Conservation (phyloP, 2,888 invertebrate species). For the Apantesis nais region DNA sequence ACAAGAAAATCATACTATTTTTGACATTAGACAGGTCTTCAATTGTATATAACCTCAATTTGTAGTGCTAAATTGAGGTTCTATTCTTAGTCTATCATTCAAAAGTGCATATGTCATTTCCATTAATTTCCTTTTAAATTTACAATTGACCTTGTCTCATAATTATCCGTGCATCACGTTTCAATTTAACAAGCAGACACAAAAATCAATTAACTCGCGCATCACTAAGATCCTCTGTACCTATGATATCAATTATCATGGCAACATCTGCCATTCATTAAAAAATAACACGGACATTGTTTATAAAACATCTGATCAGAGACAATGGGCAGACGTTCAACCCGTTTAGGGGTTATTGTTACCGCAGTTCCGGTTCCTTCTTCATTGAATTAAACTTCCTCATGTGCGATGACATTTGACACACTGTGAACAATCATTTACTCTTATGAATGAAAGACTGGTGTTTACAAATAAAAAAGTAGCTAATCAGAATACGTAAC, state of each 20-base stretch:
- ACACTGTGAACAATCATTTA: conserved; percentile 1
- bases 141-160: too few species aligned
- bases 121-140: not conserved
- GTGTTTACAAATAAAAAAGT: conserved; percentile 1
- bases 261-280: conserved; percentile 12
- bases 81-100: not conserved
- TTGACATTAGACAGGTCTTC: too few species aligned
- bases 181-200: not conserved
- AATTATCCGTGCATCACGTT: not conserved
- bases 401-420: not conserved
- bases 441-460: conserved; percentile 10
- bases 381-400: conserved; percentile 12
- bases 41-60: not conserved
- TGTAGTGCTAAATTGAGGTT: not conserved
- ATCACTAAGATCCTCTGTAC: not conserved
- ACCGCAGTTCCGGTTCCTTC: conserved; percentile 9
- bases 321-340: conserved; percentile 12
- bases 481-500: not conserved
- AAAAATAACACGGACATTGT: conserved; percentile 6
- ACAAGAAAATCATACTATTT: too few species aligned
- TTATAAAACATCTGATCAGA: conserved; percentile 14
- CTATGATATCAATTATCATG: not conserved
- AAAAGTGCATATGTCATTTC: not conserved
- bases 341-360: conserved; percentile 4
- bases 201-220: not conserved